These are phyloP conservation scores for Hermetia illucens DNA, from an alignment of 1,140 invertebrate species.

Conservation along the genomic window DNA sequence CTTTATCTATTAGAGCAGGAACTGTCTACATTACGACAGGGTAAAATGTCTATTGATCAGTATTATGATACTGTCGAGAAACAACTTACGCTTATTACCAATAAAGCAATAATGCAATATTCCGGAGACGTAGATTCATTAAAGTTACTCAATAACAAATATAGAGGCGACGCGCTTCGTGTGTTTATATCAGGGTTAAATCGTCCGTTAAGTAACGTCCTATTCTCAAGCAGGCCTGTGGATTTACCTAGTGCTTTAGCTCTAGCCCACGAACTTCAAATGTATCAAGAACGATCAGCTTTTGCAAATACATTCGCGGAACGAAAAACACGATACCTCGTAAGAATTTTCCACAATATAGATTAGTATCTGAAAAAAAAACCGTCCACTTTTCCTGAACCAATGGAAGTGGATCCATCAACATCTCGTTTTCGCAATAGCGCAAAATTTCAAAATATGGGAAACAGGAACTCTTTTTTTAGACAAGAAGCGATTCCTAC, in stretches of 20 bases:
- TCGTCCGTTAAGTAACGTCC: neutral
- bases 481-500: too few species aligned
- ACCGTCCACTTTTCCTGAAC: too few species aligned
- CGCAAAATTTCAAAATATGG: too few species aligned
- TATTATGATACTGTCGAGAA: conserved; percentile 2
- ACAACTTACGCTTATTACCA: neutral
- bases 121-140: neutral
- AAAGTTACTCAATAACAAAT: neutral
- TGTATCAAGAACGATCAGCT: neutral
- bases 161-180: neutral
- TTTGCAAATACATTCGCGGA: neutral
- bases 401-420: too few species aligned
- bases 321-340: too few species aligned
- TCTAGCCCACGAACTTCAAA: neutral
- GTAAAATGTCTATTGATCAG: neutral
- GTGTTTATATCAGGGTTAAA: neutral
- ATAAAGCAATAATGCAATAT: conserved; percentile 2
- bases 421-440: too few species aligned
- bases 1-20: conserved; percentile 2
- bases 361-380: too few species aligned
- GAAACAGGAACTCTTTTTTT: too few species aligned
- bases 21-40: neutral
- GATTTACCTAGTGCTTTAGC: neutral
- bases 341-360: too few species aligned
- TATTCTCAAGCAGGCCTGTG: neutral